phyloP scores from a whole-genome alignment of 2,113 vertebrate genomes.

The Agapornis roseicollis region DNA sequence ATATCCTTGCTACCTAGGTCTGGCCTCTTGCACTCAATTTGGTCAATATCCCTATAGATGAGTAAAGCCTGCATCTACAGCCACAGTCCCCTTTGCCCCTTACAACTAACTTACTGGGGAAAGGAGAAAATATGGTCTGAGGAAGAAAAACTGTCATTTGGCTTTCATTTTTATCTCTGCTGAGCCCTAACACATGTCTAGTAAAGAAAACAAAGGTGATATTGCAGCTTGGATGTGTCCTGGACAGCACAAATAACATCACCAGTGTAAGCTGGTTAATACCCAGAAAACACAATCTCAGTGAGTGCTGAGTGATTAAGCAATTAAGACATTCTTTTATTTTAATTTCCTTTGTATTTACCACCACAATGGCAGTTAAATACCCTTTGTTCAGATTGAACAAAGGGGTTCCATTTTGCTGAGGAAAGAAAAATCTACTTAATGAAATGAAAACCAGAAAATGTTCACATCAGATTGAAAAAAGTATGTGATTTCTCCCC shows the following conservation, averaged over 20 bases:
- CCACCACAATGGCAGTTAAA: neutral
- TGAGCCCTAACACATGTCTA: neutral
- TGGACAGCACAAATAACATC: neutral
- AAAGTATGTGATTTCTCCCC: conserved; percentile 9
- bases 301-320: neutral
- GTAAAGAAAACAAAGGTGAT: neutral
- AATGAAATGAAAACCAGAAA: conserved; percentile 42
- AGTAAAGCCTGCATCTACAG: neutral
- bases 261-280: neutral
- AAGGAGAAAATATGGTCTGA: neutral
- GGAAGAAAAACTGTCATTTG: neutral
- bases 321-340: neutral
- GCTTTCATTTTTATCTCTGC: neutral
- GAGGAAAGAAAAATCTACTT: neutral
- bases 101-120: neutral
- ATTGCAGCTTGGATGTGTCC: neutral
- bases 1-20: neutral
- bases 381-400: neutral
- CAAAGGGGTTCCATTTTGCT: neutral
- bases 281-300: neutral
- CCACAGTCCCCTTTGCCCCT: neutral
- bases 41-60: neutral
- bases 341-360: neutral
- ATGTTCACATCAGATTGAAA: neutral
- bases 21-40: neutral